Base-by-base conservation (phyloP, 2,797 vertebrate species). In the Odontamblyopus rebecca region DNA sequence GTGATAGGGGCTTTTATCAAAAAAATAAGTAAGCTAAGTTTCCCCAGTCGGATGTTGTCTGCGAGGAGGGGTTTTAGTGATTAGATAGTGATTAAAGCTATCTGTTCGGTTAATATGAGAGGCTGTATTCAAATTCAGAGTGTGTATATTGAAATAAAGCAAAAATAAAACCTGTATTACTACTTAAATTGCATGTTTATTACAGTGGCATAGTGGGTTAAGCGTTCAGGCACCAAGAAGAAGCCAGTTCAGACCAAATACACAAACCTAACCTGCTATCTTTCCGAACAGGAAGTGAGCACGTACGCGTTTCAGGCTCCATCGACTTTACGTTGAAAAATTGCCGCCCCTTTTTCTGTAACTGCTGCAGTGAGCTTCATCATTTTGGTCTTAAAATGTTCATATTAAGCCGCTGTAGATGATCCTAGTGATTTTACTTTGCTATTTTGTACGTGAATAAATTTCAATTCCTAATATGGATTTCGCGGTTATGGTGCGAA, bases 1-100 rank as follows among this genome's bases (percentile, higher is more conserved):
- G 73, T 9, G 48, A 68, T 68, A 54, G 66, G 66, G 53, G 66
- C 66, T 70, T 82, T 76, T 82, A 85, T 82, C 57, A 82, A 74
- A 81, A 69, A 77, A 80, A 76, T 68, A 65, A 60, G 77, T 74
- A n/a, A 56, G 63, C 68, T 74, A 79, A 51, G 51, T 60, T 38
- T 61, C 77, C 44, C 41, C 44, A 72, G 64, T 50, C 26, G 23
- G 44, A 26, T 50, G 12, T 50, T 30, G 61, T 66, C 51, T 30
- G 29, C 30, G 23, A n/a, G 13, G 27, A 3, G 48, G 44, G 23
- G 32, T 7, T 30, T 53, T 63, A 27, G 57, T 57, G 64, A 69
- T 74, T 53, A 65, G 61, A 44, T 16, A 13, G 1, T 30, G 64
- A 29, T 50, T 29, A 11, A 29, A 29, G 26, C 15, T 15, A 29